Percentiles rank a stretch among this genome's conserved stretches.
These are phyloP conservation scores for Hirtodrosophila confusa DNA, from an alignment of 2,888 invertebrate genomes.

Conservation along the genomic window DNA sequence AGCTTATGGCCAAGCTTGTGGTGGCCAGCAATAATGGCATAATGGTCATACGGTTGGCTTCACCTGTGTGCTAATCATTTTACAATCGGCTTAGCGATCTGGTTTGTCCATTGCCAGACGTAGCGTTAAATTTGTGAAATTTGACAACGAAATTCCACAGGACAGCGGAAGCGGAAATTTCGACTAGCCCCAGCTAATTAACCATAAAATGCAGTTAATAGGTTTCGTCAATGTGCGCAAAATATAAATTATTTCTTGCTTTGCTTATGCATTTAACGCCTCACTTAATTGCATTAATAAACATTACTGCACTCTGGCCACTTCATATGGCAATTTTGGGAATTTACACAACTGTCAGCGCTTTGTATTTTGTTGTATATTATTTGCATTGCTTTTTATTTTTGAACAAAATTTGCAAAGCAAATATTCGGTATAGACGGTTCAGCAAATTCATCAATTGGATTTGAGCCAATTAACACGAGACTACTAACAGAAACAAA, in stretches of 20 bases:
- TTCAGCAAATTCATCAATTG: constrained; percentile 56
- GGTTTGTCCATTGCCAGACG: constrained; percentile 20
- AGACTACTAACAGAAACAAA: constrained; percentile 25
- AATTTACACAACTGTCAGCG: constrained; percentile 16
- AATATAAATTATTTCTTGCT: constrained; percentile 14
- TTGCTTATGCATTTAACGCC: constrained; percentile 53
- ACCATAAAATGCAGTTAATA: constrained; percentile 63
- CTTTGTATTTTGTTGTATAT: not conserved
- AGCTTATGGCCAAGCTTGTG: constrained; percentile 47
- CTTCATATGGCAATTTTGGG: constrained; percentile 38
- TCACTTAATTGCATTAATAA: constrained; percentile 56
- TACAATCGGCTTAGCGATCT: constrained; percentile 54
- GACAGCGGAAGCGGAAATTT: constrained; percentile 36
- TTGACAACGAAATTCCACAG: constrained; percentile 30
- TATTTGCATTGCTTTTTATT: constrained; percentile 1
- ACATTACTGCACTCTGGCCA: constrained; percentile 19
- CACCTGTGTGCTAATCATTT: constrained; percentile 60
- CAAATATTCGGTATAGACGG: constrained; percentile 52
- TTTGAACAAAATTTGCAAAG: constrained; percentile 53
- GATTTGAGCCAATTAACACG: constrained; percentile 49
- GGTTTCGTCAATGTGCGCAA: constrained; percentile 12
- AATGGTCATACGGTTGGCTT: constrained; percentile 44
- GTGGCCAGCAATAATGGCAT: constrained; percentile 43
- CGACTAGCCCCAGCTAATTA: constrained; percentile 57
- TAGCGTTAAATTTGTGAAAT: constrained; percentile 62